phyloP scores from a whole-genome alignment of 2,888 invertebrate genomes.

The Sinelater perroti region DNA sequence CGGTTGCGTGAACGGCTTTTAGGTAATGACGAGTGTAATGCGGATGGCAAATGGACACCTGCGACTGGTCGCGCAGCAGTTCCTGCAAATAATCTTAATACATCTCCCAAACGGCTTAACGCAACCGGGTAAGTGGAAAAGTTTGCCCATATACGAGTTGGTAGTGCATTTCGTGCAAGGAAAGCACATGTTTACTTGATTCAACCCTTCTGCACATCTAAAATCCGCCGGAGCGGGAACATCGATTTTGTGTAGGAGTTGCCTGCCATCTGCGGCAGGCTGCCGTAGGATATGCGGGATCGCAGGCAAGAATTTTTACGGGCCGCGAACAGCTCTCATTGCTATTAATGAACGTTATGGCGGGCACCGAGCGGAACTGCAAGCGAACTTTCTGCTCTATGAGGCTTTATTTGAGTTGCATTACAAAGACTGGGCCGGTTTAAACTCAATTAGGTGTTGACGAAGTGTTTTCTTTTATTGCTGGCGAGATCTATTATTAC shows the following conservation, averaged over 20 bases:
- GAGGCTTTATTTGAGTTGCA: no score
- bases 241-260: constrained; percentile 4
- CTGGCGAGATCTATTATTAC: no score
- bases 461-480: no score
- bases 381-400: no score
- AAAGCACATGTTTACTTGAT: constrained; percentile 4
- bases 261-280: no score
- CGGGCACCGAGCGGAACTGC: no score
- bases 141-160: neutral
- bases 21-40: neutral
- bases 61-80: neutral
- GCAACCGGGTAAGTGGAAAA: constrained; percentile 5
- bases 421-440: no score
- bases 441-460: no score
- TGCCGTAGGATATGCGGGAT: no score
- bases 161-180: neutral
- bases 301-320: no score
- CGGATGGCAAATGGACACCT: neutral
- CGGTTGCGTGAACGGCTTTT: neutral
- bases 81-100: constrained; percentile 17
- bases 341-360: no score
- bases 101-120: constrained; percentile 2
- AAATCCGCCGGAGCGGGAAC: neutral
- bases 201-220: neutral
- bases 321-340: no score